Base-by-base conservation (phyloP, 2,797 vertebrate genomes). In the Siniperca obscura region DNA sequence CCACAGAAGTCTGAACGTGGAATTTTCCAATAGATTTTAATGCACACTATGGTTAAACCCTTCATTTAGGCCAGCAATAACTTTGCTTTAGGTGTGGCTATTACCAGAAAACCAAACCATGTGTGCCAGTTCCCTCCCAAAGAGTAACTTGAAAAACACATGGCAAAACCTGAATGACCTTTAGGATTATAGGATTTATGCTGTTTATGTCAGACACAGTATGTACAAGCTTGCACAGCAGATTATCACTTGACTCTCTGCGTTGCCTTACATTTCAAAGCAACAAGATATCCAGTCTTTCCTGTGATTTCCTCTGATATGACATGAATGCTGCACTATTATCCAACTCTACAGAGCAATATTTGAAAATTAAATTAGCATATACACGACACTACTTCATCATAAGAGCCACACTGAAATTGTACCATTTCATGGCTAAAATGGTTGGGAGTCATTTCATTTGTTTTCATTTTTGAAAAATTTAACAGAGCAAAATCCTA, bases 121-220 rank as follows among this genome's bases (percentile, higher is more conserved):
- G 66, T n/a, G 8, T 44, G 36, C 68, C 60, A 62, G 74, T 72
- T 82, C 73, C 38, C 3, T 10, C 40, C 34, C 48, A 82, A 52
- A 82, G 36, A 80, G 68, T n/a, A 48, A 52, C 50, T 59, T 76
- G 21, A 77, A 68, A 50, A 46, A 64, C 25, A 77, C 44, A 22
- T 78, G 60, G 36, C 10, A 64, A 68, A 86, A 78, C 52, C 55
- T 21, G 66, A 72, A 66, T 75, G 65, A 70, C 48, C 27, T 38
- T 70, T 78, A 76, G 50, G 75, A 48, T 48, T 55, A 67, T 56
- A 69, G 55, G 76, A 48, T 61, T 57, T 19, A 56, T n/a, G 27
- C 50, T 66, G 30, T 57, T 74, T 19, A 50, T 46, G 7, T 50
- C 56, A 44, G 5, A 59, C 53, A 48, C 25, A 13, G 36, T 42